Percentiles rank a stretch among this genome's conserved stretches.
phyloP scores from a whole-genome alignment of 2,888 invertebrate species.

The Flabesymbios commensalis region DNA sequence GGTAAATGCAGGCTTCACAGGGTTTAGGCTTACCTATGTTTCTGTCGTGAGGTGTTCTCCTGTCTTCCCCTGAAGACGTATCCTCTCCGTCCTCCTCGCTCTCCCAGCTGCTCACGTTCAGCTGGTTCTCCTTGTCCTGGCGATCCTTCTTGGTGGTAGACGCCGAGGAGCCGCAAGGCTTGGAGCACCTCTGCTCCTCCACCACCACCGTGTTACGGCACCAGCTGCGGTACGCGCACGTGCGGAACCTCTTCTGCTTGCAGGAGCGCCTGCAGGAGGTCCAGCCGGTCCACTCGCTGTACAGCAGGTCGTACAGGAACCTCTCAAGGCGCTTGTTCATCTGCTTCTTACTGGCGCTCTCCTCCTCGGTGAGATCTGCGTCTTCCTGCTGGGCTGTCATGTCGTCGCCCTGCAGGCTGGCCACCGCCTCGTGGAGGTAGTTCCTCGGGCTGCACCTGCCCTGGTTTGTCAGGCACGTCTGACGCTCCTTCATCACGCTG shows the following conservation, averaged over 20 bases:
- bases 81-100: too few relatives aligned
- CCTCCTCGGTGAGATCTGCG: too few relatives aligned
- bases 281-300: conserved; percentile 78
- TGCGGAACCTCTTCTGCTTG: conserved; percentile 75
- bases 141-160: too few relatives aligned
- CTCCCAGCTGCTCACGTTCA: too few relatives aligned
- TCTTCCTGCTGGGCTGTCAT: too few relatives aligned
- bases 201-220: conserved; percentile 79
- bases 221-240: conserved; percentile 74
- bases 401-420: too few relatives aligned
- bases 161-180: too few relatives aligned
- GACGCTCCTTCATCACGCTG: neutral
- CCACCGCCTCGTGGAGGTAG: neutral
- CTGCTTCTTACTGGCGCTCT: neutral
- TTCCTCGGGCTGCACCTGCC: neutral
- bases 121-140: too few relatives aligned
- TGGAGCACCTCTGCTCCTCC: conserved; percentile 84
- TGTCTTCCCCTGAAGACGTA: too few relatives aligned
- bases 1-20: too few relatives aligned
- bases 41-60: too few relatives aligned
- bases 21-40: too few relatives aligned
- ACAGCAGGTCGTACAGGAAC: conserved; percentile 54
- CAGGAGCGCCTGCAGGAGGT: conserved; percentile 76
- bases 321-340: conserved; percentile 21
- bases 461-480: neutral